phyloP scores from a whole-genome alignment of 2,113 vertebrate species.

The Mobula hypostoma region DNA sequence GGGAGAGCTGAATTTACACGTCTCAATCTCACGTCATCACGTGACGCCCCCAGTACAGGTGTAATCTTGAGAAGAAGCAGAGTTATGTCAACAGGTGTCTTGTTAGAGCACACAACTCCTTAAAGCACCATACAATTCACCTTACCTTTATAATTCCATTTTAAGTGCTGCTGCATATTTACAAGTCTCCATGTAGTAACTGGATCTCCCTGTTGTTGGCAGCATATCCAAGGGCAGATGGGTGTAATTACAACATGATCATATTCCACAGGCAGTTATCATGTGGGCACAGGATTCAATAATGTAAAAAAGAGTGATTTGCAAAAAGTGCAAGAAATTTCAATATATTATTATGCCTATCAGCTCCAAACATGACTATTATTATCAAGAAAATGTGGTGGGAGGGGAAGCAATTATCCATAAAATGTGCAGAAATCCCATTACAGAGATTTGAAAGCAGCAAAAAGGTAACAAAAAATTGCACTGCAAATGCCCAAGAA shows the following conservation, averaged over 20 bases:
- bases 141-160: neutral
- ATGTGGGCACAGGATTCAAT: neutral
- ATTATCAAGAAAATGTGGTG: neutral
- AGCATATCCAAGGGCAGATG: neutral
- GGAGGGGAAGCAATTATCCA: too few species aligned
- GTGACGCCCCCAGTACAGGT: too few species aligned
- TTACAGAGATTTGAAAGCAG: too few species aligned
- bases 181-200: neutral
- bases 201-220: neutral
- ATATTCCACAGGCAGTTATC: neutral
- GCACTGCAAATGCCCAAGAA: neutral
- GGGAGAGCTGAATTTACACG: too few species aligned
- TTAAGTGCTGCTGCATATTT: neutral
- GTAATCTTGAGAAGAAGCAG: neutral
- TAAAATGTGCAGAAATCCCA: neutral
- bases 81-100: neutral
- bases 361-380: neutral
- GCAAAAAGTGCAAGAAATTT: neutral
- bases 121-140: neutral
- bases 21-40: too few species aligned
- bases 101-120: neutral
- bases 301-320: neutral
- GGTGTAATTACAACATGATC: neutral
- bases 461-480: neutral
- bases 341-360: neutral